A percentile compares a stretch with the other conserved stretches of the same genome.
phyloP scores from a whole-genome alignment of 2,888 invertebrate genomes.

The Orthosia incerta region DNA sequence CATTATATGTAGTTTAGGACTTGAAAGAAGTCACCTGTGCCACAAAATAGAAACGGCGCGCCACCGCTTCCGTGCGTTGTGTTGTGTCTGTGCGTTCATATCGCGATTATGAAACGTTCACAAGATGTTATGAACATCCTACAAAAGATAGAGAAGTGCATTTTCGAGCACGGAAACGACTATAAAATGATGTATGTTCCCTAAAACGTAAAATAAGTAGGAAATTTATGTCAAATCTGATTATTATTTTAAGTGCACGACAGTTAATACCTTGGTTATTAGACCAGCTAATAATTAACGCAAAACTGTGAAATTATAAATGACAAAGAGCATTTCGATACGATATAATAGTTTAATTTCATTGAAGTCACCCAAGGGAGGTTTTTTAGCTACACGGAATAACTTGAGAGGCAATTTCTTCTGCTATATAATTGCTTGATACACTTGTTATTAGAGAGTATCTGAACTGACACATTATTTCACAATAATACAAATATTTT shows the following conservation, averaged over 20 bases:
- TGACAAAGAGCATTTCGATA: conserved; percentile 5
- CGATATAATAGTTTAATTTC: conserved; percentile 11
- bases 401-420: conserved; percentile 17
- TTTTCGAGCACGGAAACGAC: background rate
- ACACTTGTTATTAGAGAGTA: conserved; percentile 11
- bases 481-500: background rate
- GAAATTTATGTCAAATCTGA: background rate
- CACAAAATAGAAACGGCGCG: too few relatives aligned
- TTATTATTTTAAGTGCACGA: background rate
- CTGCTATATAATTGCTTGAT: conserved; percentile 23
- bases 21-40: too few relatives aligned
- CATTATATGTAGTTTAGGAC: background rate
- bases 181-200: background rate
- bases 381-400: conserved; percentile 22
- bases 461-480: conserved; percentile 12
- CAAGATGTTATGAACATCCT: background rate
- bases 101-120: background rate
- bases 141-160: background rate
- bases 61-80: too few relatives aligned
- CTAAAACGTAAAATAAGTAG: background rate
- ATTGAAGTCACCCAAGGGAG: conserved; percentile 13
- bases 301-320: conserved; percentile 17
- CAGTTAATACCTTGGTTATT: background rate
- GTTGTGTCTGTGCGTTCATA: background rate
- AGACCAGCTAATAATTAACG: conserved; percentile 7